Evolutionary conservation across 2,113 vertebrate genomes (phyloP).

Genomic region (Scomber colias): DNA sequence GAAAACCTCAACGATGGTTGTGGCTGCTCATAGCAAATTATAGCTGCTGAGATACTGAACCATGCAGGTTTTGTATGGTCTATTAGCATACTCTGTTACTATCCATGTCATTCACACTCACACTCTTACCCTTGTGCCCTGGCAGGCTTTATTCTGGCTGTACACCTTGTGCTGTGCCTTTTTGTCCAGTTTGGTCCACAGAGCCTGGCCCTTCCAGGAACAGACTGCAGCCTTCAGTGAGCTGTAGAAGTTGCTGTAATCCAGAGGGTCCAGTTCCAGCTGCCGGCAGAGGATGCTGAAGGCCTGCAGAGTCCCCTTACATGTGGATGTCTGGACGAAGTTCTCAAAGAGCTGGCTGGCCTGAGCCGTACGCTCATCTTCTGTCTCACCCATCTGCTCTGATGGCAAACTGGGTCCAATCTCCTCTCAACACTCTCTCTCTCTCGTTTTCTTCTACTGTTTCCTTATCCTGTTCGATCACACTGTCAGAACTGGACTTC

Average conservation of each 20-base stretch:
- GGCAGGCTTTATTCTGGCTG: slow-evolving; percentile 89
- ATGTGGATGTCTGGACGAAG: slow-evolving; percentile 94
- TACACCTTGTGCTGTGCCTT: slow-evolving; percentile 94
- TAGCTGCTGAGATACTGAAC: too few relatives aligned
- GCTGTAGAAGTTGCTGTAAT: slow-evolving; percentile 90
- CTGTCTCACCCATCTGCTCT: slow-evolving; percentile 90
- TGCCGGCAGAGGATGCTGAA: slow-evolving; percentile 94
- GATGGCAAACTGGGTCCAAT: background rate
- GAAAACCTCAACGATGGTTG: too few relatives aligned
- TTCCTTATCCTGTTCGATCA: slow-evolving; percentile 3
- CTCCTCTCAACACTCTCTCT: background rate
- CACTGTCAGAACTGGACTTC: background rate
- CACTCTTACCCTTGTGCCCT: slow-evolving; percentile 90
- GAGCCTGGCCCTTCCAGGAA: slow-evolving; percentile 95
- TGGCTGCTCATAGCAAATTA: too few relatives aligned
- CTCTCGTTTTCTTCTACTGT: background rate
- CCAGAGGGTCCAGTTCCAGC: slow-evolving; percentile 91
- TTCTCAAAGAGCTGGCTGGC: slow-evolving; percentile 94
- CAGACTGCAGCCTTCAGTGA: slow-evolving; percentile 91
- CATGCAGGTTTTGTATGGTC: too few relatives aligned
- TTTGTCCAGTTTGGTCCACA: slow-evolving; percentile 98
- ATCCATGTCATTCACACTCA: slow-evolving; percentile 1
- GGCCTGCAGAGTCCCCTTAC: slow-evolving; percentile 95
- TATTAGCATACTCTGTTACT: background rate
- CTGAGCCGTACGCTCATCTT: slow-evolving; percentile 89